These are phyloP conservation scores for Monoplex corrugatus DNA, from an alignment of 2,888 invertebrate species.

Conservation along the genomic window DNA sequence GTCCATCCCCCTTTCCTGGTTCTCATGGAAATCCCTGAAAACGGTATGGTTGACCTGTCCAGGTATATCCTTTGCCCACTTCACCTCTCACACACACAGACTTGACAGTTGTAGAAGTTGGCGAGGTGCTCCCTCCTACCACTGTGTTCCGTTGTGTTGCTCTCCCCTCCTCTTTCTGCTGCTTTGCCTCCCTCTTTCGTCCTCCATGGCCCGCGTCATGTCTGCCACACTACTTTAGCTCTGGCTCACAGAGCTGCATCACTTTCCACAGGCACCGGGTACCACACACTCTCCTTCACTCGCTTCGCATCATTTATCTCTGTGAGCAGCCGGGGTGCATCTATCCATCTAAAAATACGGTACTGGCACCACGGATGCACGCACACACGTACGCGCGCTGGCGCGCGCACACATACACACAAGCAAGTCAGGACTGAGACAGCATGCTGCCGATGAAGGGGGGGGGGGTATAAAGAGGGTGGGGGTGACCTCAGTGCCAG, in stretches of 20 bases:
- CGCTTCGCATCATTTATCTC: background rate
- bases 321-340: slow-evolving; percentile 20
- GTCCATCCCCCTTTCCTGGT: too few relatives aligned
- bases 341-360: slow-evolving; percentile 9
- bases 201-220: background rate
- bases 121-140: background rate
- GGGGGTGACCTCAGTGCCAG: slow-evolving; percentile 25
- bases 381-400: background rate
- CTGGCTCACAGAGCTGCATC: slow-evolving; percentile 33
- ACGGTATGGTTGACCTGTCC: too few relatives aligned
- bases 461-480: background rate
- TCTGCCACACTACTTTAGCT: background rate
- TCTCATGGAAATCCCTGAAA: too few relatives aligned
- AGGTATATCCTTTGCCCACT: too few relatives aligned
- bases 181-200: background rate
- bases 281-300: background rate
- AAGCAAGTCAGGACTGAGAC: background rate
- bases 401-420: background rate
- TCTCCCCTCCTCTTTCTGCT: background rate
- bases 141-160: background rate
- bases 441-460: background rate
- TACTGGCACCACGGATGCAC: background rate
- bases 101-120: too few relatives aligned
- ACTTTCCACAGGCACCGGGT: background rate
- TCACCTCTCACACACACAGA: too few relatives aligned